phyloP scores from a whole-genome alignment of 2,888 invertebrate species.

The Rotaria macrura region DNA sequence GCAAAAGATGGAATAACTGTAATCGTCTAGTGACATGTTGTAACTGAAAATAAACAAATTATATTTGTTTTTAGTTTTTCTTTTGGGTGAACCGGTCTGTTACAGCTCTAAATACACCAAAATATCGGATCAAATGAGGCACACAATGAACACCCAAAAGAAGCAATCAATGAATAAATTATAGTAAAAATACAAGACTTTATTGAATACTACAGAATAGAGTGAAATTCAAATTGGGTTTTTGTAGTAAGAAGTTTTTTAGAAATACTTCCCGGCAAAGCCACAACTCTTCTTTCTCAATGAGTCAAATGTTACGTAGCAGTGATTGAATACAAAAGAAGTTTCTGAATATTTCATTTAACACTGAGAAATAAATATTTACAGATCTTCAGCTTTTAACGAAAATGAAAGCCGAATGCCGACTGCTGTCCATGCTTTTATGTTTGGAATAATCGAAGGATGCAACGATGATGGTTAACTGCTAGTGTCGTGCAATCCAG shows the following conservation, averaged over 20 bases:
- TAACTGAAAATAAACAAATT: slow-evolving; percentile 54
- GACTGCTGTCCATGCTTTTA: too few relatives aligned
- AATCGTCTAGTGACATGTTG: slow-evolving; percentile 63
- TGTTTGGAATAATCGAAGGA: too few relatives aligned
- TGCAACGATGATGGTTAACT: too few relatives aligned
- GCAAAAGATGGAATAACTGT: slow-evolving; percentile 83
- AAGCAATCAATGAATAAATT: slow-evolving; percentile 75
- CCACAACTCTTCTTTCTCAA: not conserved
- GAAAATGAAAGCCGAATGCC: too few relatives aligned
- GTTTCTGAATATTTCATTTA: not conserved
- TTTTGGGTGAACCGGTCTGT: not conserved
- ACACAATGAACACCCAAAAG: slow-evolving; percentile 84
- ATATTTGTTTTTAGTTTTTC: not conserved
- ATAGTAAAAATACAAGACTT: slow-evolving; percentile 45
- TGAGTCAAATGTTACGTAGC: slow-evolving; percentile 5
- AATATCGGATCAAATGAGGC: slow-evolving; percentile 70
- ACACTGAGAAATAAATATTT: too few relatives aligned
- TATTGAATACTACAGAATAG: not conserved
- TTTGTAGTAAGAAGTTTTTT: not conserved
- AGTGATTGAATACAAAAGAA: slow-evolving; percentile 33
- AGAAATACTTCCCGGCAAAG: not conserved
- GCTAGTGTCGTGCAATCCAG: too few relatives aligned
- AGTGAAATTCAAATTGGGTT: not conserved
- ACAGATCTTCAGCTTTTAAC: too few relatives aligned
- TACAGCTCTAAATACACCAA: slow-evolving; percentile 77